These are phyloP conservation scores for Drepana falcataria DNA, from an alignment of 2,888 invertebrate species.

Conservation along the genomic window DNA sequence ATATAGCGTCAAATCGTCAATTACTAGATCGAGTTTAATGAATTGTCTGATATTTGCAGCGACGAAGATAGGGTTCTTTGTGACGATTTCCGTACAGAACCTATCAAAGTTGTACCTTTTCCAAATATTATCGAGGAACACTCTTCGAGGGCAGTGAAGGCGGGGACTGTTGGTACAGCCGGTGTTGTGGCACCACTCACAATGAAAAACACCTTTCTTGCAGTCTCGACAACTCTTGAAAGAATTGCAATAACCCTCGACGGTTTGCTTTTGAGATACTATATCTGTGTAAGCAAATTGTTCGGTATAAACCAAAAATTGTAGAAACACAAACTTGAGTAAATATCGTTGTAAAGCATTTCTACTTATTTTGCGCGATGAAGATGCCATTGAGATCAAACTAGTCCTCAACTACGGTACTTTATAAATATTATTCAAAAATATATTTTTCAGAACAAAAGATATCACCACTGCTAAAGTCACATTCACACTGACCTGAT, in stretches of 20 bases:
- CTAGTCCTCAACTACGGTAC: too few species aligned
- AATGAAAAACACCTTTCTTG: slow-evolving; percentile 20
- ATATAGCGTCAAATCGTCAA: slow-evolving; percentile 33
- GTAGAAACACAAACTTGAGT: background rate
- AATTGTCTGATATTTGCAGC: slow-evolving; percentile 22
- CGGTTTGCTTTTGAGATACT: slow-evolving; percentile 4
- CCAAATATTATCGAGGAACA: slow-evolving; percentile 17
- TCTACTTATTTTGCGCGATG: background rate
- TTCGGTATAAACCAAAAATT: background rate
- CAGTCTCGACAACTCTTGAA: slow-evolving; percentile 26
- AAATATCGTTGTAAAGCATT: background rate
- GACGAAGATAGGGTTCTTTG: slow-evolving; percentile 25
- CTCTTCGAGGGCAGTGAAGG: slow-evolving; percentile 29
- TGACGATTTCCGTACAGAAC: slow-evolving; percentile 23
- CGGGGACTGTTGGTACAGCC: slow-evolving; percentile 30
- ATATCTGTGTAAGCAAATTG: background rate
- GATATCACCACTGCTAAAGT: background rate
- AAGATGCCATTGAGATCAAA: background rate
- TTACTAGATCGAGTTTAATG: slow-evolving; percentile 24
- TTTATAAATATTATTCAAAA: too few species aligned
- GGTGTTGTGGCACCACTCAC: slow-evolving; percentile 32
- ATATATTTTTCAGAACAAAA: background rate
- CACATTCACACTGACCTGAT: background rate
- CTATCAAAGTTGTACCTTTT: slow-evolving; percentile 8
- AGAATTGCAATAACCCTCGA: slow-evolving; percentile 13